phyloP scores from a whole-genome alignment of 2,888 invertebrate species.

The Dusona sp. region DNA sequence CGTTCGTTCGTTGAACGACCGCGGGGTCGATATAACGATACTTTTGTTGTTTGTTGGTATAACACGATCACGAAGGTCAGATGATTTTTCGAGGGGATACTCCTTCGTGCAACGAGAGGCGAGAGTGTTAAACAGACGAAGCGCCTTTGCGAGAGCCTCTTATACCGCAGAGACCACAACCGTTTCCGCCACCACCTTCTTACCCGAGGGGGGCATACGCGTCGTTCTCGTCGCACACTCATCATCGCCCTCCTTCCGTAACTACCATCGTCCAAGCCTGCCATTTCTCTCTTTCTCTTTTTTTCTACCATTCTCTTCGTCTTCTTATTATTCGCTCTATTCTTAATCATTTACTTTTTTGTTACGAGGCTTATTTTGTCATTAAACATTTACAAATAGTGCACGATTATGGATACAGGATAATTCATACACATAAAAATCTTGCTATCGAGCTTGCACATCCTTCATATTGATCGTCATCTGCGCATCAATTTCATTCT shows the following conservation, averaged over 20 bases:
- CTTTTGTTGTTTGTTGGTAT: slow-evolving; percentile 10
- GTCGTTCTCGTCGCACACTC: slow-evolving; percentile 21
- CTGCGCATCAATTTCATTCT: too few relatives aligned
- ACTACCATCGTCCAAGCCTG: slow-evolving; percentile 14
- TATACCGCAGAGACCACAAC: slow-evolving; percentile 76
- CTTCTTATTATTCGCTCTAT: slow-evolving; percentile 71
- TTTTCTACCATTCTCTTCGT: slow-evolving; percentile 65
- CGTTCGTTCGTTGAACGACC: slow-evolving; percentile 41
- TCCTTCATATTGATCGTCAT: neutral
- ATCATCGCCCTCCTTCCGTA: slow-evolving; percentile 42
- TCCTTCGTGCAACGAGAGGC: slow-evolving; percentile 72
- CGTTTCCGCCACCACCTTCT: slow-evolving; percentile 73
- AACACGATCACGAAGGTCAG: slow-evolving; percentile 16
- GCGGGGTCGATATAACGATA: slow-evolving; percentile 36
- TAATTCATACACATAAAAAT: neutral
- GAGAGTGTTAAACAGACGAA: slow-evolving; percentile 84
- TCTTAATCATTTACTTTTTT: slow-evolving; percentile 32
- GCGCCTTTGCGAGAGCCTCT: slow-evolving; percentile 80
- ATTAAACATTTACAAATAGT: slow-evolving; percentile 3
- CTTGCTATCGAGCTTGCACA: neutral
- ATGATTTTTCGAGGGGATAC: slow-evolving; percentile 42
- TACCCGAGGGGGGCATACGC: slow-evolving; percentile 50
- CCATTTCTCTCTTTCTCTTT: slow-evolving; percentile 54
- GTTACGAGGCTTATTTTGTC: neutral
- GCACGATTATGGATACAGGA: neutral